A percentile compares a stretch with the other conserved stretches of the same genome.
Conservation (phyloP, 1,140 invertebrate genomes). For the Bombus waltoni region DNA sequence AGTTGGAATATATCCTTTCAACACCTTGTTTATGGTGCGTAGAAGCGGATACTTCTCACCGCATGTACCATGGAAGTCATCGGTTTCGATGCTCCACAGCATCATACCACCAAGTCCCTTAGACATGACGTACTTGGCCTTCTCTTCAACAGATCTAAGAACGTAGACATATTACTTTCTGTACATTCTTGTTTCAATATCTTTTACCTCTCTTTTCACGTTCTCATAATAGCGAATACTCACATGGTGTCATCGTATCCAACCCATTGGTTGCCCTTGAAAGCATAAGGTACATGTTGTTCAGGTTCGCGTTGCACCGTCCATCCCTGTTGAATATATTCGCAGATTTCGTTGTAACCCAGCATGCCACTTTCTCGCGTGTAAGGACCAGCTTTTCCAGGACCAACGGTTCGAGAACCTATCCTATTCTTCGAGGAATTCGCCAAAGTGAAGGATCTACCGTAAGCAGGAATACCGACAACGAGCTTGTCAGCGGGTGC, state of each 20-base stretch:
- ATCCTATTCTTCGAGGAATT: constrained; percentile 80
- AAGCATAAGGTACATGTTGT: constrained; percentile 86
- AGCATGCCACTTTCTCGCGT: constrained; percentile 87
- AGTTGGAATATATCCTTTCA: constrained; percentile 57
- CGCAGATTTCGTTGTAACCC: constrained; percentile 89
- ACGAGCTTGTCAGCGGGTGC: constrained; percentile 84
- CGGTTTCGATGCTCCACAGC: constrained; percentile 90
- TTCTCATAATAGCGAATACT: constrained; percentile 41
- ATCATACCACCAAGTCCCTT: constrained; percentile 86
- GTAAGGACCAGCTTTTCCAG: constrained; percentile 87
- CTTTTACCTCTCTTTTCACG: neutral
- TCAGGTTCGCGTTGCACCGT: constrained; percentile 82
- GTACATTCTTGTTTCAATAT: neutral
- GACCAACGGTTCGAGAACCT: constrained; percentile 83
- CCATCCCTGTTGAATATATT: constrained; percentile 76
- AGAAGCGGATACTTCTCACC: constrained; percentile 85
- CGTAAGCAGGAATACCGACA: constrained; percentile 87
- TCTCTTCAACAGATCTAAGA: constrained; percentile 81
- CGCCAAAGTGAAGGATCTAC: constrained; percentile 84
- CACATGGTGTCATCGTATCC: constrained; percentile 87
- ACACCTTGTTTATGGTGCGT: constrained; percentile 82
- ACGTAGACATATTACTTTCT: neutral
- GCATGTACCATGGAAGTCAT: constrained; percentile 87
- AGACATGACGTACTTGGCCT: constrained; percentile 83
- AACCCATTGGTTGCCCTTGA: constrained; percentile 87